A percentile compares a stretch with the other conserved stretches of the same genome.
Conservation (phyloP, 2,113 vertebrate species). For the Myocastor coypus region DNA sequence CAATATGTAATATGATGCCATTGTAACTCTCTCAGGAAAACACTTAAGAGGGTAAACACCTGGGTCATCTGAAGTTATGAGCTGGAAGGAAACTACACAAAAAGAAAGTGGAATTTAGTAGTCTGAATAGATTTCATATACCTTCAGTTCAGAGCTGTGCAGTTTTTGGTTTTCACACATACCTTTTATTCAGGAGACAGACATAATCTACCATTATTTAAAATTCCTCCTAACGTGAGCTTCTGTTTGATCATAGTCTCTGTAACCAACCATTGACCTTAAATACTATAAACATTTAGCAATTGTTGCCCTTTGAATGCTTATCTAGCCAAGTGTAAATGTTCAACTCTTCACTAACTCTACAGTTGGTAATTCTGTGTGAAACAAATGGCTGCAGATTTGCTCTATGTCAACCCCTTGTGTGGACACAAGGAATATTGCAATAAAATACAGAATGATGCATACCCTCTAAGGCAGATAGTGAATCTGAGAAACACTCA, state of each 20-base stretch:
- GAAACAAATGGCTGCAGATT: constrained; percentile 18
- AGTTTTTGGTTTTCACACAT: constrained; percentile 10
- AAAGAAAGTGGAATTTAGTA: constrained; percentile 1
- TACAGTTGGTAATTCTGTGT: neutral
- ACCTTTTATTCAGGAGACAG: neutral
- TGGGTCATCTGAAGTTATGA: neutral
- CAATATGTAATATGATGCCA: neutral
- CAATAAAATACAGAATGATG: neutral
- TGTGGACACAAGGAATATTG: neutral
- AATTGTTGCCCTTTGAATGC: constrained; percentile 41
- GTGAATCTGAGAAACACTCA: neutral
- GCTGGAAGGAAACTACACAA: neutral
- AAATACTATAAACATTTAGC: constrained; percentile 10
- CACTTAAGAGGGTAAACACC: neutral
- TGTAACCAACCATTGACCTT: neutral
- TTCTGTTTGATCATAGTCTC: constrained; percentile 29
- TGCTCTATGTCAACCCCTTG: neutral
- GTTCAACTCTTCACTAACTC: constrained; percentile 16
- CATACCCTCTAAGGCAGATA: neutral
- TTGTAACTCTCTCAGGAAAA: neutral
- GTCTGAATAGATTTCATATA: neutral
- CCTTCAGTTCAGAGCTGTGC: neutral
- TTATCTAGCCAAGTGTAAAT: constrained; percentile 19
- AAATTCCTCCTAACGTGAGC: neutral
- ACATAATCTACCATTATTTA: neutral